phyloP scores from a whole-genome alignment of 1,140 invertebrate species.

The Trichoplusia ni region DNA sequence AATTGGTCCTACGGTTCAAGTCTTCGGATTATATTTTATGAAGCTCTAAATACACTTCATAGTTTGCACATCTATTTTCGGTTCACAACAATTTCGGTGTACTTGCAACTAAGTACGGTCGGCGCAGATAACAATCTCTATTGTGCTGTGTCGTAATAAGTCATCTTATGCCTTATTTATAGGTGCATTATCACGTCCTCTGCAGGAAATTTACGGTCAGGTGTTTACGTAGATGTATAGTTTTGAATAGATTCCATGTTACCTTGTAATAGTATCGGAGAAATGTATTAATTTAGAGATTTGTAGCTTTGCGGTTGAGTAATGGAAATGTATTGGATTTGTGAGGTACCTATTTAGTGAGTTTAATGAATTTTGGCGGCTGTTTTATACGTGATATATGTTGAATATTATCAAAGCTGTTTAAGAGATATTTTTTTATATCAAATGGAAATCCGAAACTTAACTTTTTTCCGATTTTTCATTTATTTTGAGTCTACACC shows the following conservation, averaged over 20 bases:
- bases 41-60: slow-evolving; percentile 38
- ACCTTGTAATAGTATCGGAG: not conserved
- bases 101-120: slow-evolving; percentile 14
- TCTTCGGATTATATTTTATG: too few species aligned
- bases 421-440: too few species aligned
- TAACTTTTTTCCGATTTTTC: too few species aligned
- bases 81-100: slow-evolving; percentile 19
- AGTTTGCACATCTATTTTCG: slow-evolving; percentile 16
- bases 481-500: too few species aligned
- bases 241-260: slow-evolving; percentile 22
- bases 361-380: too few species aligned
- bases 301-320: not conserved
- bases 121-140: slow-evolving; percentile 43
- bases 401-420: too few species aligned
- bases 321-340: not conserved
- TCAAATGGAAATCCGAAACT: too few species aligned
- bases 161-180: slow-evolving; percentile 43
- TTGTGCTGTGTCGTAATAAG: slow-evolving; percentile 41
- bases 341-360: too few species aligned
- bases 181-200: slow-evolving; percentile 43
- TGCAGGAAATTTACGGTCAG: slow-evolving; percentile 20
- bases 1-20: too few species aligned
- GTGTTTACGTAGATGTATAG: slow-evolving; percentile 7
- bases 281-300: not conserved
- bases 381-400: too few species aligned